Base-by-base conservation (phyloP, 2,113 vertebrate genomes). In the Paradisaea rubra region DNA sequence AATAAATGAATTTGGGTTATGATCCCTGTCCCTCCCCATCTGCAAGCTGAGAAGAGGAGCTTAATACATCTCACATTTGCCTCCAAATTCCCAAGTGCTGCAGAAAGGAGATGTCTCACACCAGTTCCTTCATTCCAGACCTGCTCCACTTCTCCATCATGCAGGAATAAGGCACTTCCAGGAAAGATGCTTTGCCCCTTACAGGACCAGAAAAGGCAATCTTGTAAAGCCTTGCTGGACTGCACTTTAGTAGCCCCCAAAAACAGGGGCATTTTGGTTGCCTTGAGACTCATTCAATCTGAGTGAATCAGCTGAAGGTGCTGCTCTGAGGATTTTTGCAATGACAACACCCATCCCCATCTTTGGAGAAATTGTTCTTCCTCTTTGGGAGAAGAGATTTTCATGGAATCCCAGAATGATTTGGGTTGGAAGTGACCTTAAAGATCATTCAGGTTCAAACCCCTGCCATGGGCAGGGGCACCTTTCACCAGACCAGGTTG, bases 401-500 rank as follows among this genome's bases (percentile, higher is more conserved):
- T 35, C 14, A 15, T 15, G 18, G 54, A 89, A 74, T 35, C n/a
- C 20, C 22, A 60, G 39, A 60, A 82, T 5, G 10, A 2, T 68
- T 45, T 74, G 20, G 7, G 3, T 41, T 53, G 53, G 45, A 81
- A 45, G 9, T 2, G 3, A 7, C 16, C 4, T 25, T 25, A 15
- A 89, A 68, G 10, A 47, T 22, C 16, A n/a, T 10, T 15, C 30
- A 28, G 11, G 7, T 45, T 9, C 30, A 53, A 25, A 16, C 1
- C 2, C 5, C 28, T 60, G 17, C 11, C 24, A 35, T 15, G 24
- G 45, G 3, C 28, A 68, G 24, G 28, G 30, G 31, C 30, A 31
- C 1, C 7, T 68, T 25, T 11, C 5, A 18, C 30, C 1, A 1
- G 1, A 2, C 24, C 53, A 60, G 28, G 24, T 0, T 53, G 6